Base-by-base conservation (phyloP, 2,888 invertebrate species). In the Acleris laterana region DNA sequence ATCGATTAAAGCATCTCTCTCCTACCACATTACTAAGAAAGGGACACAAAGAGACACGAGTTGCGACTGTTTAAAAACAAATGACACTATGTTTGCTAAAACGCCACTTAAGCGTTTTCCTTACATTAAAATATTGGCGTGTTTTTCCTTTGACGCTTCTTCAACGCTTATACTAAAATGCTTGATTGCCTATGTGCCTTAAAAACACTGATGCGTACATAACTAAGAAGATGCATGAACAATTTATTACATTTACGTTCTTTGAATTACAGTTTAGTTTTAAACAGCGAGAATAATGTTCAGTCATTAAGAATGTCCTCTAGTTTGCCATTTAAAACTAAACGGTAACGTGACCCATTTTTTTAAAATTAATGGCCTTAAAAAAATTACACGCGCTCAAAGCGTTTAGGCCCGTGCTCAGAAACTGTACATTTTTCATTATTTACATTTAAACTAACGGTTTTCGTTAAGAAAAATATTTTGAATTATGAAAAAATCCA, bases 401-500 rank as follows among this genome's bases (percentile, higher is more conserved):
- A 53, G 44, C 63, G 49, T 68, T 68, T 69, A 67, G 63, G 60
- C 63, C 57, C 53, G 63, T 66, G 56, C 56, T 56, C 48, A 56
- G 25, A 49, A 62, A 79, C 78, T 82, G 80, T 82, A 85, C 81
- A 83, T 71, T 80, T 80, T 77, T 72, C 70, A 80, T 80, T 82
- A 82, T 82, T 77, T 84, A 87, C 82, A 83, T 61, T 62, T 71
- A 79, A 77, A 76, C 70, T 61, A 73, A 77, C 76, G 72, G 71
- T 63, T 73, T 74, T 75, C 74, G 74, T 75, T 82, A 81, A 79
- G 82, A 86, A 88, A 88, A 86, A 86, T 84, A 84, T 77, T 79
- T 77, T 73, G 71, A 71, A 78, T 74, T 77, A 77, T 77, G 71
- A 76, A 74, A 53, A 82, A 77, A 81, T 74, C 13, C 38, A 38